Conservation (phyloP, 2,888 invertebrate species). For the Calliopum simillimum region DNA sequence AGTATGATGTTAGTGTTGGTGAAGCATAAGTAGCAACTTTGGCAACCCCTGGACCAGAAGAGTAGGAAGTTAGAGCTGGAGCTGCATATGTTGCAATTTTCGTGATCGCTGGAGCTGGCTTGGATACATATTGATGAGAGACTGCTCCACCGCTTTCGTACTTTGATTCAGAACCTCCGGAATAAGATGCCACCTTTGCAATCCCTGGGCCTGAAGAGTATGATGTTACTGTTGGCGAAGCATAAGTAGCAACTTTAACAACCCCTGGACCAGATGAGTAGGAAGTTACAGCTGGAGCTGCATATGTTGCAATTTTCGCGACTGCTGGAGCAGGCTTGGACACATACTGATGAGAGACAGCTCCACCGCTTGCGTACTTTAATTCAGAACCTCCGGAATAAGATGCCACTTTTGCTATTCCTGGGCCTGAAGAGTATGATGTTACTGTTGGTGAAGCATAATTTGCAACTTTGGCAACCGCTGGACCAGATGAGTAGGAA, state of each 20-base stretch:
- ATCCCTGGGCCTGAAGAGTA: conserved; percentile 16
- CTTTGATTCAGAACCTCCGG: conserved; percentile 19
- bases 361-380: conserved; percentile 40
- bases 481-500: conserved; percentile 37
- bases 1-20: conserved; percentile 34
- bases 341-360: conserved; percentile 48
- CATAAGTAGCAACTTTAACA: conserved; percentile 33
- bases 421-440: conserved; percentile 41
- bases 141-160: conserved; percentile 39
- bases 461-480: conserved; percentile 37
- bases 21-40: conserved; percentile 50
- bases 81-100: conserved; percentile 40
- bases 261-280: too few species aligned
- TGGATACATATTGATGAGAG: conserved; percentile 51
- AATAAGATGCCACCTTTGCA: conserved; percentile 37
- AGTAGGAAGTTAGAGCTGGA: too few species aligned
- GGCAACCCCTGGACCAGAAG: too few species aligned
- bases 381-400: conserved; percentile 41
- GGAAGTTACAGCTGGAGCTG: conserved; percentile 44
- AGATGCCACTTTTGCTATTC: conserved; percentile 42
- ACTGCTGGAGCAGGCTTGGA: conserved; percentile 48
- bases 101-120: too few species aligned
- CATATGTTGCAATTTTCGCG: conserved; percentile 29
- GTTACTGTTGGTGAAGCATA: conserved; percentile 39
- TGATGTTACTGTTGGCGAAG: conserved; percentile 38